Percentiles rank a stretch among this genome's conserved stretches.
Conservation (phyloP, 2,797 vertebrate species). For the Micropoecilia bifurca region DNA sequence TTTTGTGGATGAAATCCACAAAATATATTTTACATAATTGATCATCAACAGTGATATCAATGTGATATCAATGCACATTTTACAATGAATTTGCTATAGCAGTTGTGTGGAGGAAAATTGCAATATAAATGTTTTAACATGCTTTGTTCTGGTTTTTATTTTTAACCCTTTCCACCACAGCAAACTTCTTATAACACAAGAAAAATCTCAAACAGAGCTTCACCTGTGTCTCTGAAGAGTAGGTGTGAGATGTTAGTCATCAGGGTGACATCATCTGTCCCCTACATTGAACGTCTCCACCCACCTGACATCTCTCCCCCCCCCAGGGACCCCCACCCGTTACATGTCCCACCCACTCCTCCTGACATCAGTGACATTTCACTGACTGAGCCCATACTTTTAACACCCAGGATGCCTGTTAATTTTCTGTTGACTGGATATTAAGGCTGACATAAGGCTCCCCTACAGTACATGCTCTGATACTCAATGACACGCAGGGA, state of each 20-base stretch:
- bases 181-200: not conserved
- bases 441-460: slow-evolving; percentile 59
- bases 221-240: slow-evolving; percentile 16
- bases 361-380: not conserved
- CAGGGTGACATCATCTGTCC: slow-evolving; percentile 37
- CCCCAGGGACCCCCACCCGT: slow-evolving; percentile 22
- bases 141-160: not conserved
- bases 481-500: slow-evolving; percentile 54
- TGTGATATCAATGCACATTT: not conserved
- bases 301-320: slow-evolving; percentile 41
- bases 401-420: slow-evolving; percentile 30
- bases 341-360: slow-evolving; percentile 13
- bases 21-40: not conserved
- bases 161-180: not conserved
- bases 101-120: not conserved
- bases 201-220: not conserved
- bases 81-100: not conserved
- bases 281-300: slow-evolving; percentile 29
- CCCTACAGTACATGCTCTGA: slow-evolving; percentile 53
- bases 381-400: slow-evolving; percentile 12
- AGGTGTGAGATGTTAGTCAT: slow-evolving; percentile 38
- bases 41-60: not conserved
- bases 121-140: not conserved
- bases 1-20: not conserved
- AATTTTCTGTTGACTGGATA: slow-evolving; percentile 38